Conservation (phyloP, 2,888 invertebrate species). For the Caenorhabditis japonica region DNA sequence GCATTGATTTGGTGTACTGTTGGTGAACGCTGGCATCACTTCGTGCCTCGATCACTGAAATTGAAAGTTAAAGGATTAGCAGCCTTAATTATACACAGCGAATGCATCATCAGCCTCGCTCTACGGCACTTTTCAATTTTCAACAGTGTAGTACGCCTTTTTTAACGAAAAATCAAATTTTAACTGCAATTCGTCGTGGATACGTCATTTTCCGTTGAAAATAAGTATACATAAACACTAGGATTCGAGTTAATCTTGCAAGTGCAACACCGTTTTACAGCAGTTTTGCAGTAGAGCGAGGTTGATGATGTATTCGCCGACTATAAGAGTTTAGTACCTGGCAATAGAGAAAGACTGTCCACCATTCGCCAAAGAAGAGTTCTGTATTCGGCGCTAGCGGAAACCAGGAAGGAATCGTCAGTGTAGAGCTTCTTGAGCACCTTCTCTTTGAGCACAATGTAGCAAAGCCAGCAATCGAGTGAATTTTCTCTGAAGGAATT, state of each 20-base stretch:
- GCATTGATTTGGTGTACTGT: constrained; percentile 62
- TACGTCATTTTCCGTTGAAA: too few relatives aligned
- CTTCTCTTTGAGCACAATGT: constrained; percentile 85
- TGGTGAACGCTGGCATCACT: constrained; percentile 4
- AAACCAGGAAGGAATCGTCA: constrained; percentile 84
- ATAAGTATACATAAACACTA: too few relatives aligned
- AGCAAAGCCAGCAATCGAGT: constrained; percentile 88
- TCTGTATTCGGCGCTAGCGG: constrained; percentile 81
- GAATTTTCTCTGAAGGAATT: constrained; percentile 56
- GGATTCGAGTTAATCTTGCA: too few relatives aligned
- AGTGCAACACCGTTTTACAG: too few relatives aligned
- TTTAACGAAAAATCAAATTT: too few relatives aligned
- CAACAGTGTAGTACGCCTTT: too few relatives aligned
- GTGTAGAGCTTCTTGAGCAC: constrained; percentile 86
- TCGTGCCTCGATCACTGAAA: constrained; percentile 35
- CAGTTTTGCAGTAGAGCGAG: too few relatives aligned
- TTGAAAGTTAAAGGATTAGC: background rate
- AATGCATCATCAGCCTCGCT: too few relatives aligned
- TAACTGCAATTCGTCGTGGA: too few relatives aligned
- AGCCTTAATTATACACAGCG: too few relatives aligned
- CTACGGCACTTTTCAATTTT: too few relatives aligned
- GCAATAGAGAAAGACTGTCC: constrained; percentile 85
- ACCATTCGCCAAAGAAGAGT: constrained; percentile 84
- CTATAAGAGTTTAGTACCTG: constrained; percentile 79
- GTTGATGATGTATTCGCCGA: too few relatives aligned